These are phyloP conservation scores for Thelaira solivaga DNA, from an alignment of 2,888 invertebrate genomes.

Conservation along the genomic window DNA sequence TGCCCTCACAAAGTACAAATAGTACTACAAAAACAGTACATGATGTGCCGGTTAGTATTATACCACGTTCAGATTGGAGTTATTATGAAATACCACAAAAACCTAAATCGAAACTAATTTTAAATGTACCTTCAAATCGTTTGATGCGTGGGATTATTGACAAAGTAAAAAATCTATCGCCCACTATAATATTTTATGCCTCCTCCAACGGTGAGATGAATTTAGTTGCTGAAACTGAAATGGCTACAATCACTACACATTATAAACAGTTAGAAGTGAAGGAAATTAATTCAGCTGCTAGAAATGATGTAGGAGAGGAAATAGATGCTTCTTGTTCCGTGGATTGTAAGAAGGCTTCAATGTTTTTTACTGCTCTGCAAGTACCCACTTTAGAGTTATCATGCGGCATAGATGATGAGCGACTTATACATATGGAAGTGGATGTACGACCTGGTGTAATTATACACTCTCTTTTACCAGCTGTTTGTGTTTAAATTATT, in stretches of 20 bases:
- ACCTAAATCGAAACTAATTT: conserved; percentile 78
- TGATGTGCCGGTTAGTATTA: conserved; percentile 86
- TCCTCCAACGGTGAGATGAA: conserved; percentile 84
- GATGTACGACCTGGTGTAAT: conserved; percentile 85
- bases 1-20: conserved; percentile 79
- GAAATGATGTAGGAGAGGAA: conserved; percentile 74
- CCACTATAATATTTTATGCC: conserved; percentile 84
- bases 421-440: conserved; percentile 85
- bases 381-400: conserved; percentile 84
- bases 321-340: conserved; percentile 81
- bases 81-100: conserved; percentile 83
- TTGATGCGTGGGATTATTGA: conserved; percentile 88
- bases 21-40: conserved; percentile 83
- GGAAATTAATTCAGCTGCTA: conserved; percentile 65
- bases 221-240: conserved; percentile 87
- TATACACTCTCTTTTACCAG: conserved; percentile 89
- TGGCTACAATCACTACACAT: conserved; percentile 88
- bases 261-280: conserved; percentile 84
- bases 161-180: conserved; percentile 87
- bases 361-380: conserved; percentile 88
- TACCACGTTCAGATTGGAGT: conserved; percentile 84
- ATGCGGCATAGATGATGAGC: conserved; percentile 87
- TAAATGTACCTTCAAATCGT: conserved; percentile 84
- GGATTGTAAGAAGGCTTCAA: conserved; percentile 87
- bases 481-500: conserved; percentile 77